A percentile compares a stretch with the other conserved stretches of the same genome.
These are phyloP conservation scores for Drosophila niveifrons DNA, from an alignment of 2,888 invertebrate species.

Conservation along the genomic window DNA sequence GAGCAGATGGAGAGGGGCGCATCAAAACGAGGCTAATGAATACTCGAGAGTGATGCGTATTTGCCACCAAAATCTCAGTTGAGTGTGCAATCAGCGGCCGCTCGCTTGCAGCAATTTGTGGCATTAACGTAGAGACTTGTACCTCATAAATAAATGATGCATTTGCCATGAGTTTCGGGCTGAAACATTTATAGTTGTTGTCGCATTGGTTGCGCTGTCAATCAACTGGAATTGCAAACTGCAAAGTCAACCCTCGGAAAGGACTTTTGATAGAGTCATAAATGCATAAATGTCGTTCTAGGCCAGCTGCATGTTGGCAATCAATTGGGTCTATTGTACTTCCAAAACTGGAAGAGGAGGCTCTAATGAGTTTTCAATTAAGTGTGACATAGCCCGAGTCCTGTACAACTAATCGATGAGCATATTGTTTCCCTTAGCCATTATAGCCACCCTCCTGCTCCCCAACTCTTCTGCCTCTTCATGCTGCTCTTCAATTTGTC, in stretches of 20 bases:
- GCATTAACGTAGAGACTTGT: conserved; percentile 47
- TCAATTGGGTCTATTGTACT: conserved; percentile 64
- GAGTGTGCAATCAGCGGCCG: conserved; percentile 19
- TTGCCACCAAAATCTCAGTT: conserved; percentile 9
- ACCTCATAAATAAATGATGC: conserved; percentile 45
- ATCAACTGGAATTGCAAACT: conserved; percentile 45
- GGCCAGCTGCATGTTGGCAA: conserved; percentile 73
- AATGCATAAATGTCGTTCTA: conserved; percentile 63
- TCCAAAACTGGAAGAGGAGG: conserved; percentile 20
- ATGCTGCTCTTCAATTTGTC: conserved; percentile 39
- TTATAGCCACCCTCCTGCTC: not conserved
- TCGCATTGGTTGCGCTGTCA: conserved; percentile 68
- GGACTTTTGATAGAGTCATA: conserved; percentile 76
- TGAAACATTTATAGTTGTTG: conserved; percentile 8
- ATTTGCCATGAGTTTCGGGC: conserved; percentile 32
- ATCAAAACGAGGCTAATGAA: conserved; percentile 40
- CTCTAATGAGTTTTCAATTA: conserved; percentile 77
- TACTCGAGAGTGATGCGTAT: conserved; percentile 11
- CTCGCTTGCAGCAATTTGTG: conserved; percentile 14
- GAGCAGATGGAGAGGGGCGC: not conserved
- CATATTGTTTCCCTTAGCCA: conserved; percentile 38
- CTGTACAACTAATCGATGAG: conserved; percentile 43
- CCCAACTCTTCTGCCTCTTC: not conserved
- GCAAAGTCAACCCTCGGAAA: conserved; percentile 21
- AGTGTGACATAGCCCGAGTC: conserved; percentile 65